Base-by-base conservation (phyloP, 2,113 vertebrate genomes). In the Grammomys surdaster region DNA sequence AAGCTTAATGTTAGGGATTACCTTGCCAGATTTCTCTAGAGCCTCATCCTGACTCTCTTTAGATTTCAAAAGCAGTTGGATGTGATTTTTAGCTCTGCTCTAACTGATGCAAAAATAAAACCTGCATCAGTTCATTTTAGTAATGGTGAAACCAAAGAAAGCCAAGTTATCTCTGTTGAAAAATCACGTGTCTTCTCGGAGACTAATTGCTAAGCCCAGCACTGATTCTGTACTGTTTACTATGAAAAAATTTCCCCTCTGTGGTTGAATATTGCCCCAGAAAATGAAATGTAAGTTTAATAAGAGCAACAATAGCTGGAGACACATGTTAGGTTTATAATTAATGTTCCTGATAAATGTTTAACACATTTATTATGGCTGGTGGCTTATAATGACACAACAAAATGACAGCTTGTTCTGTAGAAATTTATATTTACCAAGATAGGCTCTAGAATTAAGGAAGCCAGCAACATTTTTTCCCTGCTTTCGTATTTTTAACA, bases 221-320 rank as follows among this genome's bases (percentile, higher is more conserved):
- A 40, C 88, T 60, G 19, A 54, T 88, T 93, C 46, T 82, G 73
- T 95, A 58, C 93, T 96, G 73, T 91, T 97, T 92, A 94, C 92
- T 97, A 96, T 95, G 95, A 92, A 96, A 92, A 96, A 22, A 31
- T 80, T 88, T 91, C 60, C n/a, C 58, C 31, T 48, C 81, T 78
- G 90, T 91, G 40, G 77, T 96, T 98, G 96, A 96, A 95, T 95
- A 96, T 76, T 90, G 63, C 72, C 90, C 28, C 73, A 95, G 96
- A 91, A 96, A 98, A 97, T 95, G 89, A 97, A 97, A 97, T 97
- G 92, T 80, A 97, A 96, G 89, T 95, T 97, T 96, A 97, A 97
- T 96, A 85, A 96, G 91, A 89, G 77, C 95, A 67, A 58, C n/a
- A 84, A 81, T 12, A 87, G 86, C 78, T 91, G 77, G 90, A 91